These are phyloP conservation scores for Tragelaphus imberbis DNA, from an alignment of 2,113 vertebrate genomes.

Conservation along the genomic window DNA sequence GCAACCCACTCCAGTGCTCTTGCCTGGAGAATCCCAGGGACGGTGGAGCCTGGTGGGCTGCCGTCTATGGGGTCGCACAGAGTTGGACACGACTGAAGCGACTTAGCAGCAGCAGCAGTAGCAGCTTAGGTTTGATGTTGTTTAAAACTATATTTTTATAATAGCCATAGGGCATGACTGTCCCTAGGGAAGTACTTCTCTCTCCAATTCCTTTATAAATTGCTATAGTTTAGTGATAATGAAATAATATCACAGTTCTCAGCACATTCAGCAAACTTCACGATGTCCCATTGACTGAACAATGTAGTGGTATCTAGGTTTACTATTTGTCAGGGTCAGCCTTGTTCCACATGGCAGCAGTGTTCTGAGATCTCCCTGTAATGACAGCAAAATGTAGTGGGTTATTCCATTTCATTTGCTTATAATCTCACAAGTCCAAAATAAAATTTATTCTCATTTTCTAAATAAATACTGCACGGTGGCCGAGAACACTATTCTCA, in stretches of 20 bases:
- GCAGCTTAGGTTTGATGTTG: background rate
- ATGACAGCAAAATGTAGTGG: background rate
- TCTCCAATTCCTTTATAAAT: constrained; percentile 1
- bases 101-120: too few species aligned
- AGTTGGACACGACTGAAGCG: too few species aligned
- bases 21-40: too few species aligned
- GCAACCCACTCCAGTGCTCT: too few species aligned
- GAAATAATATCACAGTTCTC: constrained; percentile 31
- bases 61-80: too few species aligned
- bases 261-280: constrained; percentile 26
- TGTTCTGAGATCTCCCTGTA: background rate
- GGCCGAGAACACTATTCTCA: background rate
- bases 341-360: background rate
- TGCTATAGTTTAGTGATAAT: constrained; percentile 3
- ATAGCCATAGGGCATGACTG: background rate
- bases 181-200: background rate
- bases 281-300: constrained; percentile 30
- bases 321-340: constrained; percentile 5
- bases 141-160: constrained; percentile 29
- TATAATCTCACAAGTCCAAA: background rate
- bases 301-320: background rate
- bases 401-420: background rate
- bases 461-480: background rate
- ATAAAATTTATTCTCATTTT: background rate
- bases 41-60: too few species aligned